Percentiles rank a stretch among this genome's conserved stretches.
Conservation (phyloP, 1,140 invertebrate species). For the Brachionus sp. region DNA sequence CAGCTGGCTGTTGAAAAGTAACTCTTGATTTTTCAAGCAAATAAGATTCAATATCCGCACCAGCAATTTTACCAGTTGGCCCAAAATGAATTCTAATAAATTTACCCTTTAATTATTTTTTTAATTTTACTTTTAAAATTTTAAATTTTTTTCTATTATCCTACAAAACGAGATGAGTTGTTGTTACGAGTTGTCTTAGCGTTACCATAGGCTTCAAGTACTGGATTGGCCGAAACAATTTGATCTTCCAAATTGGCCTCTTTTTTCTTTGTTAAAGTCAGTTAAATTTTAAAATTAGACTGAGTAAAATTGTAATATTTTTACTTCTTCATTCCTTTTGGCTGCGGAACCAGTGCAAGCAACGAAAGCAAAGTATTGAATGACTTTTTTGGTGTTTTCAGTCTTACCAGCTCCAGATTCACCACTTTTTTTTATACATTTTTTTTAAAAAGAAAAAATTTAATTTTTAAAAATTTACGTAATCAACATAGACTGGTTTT, state of each 20-base stretch:
- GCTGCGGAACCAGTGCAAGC: slow-evolving; percentile 61
- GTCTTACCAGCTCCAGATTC: slow-evolving; percentile 68
- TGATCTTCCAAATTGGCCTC: slow-evolving; percentile 65
- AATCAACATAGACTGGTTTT: slow-evolving; percentile 53
- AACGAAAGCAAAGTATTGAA: slow-evolving; percentile 66
- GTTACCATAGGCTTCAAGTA: slow-evolving; percentile 65
- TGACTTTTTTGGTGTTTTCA: slow-evolving; percentile 70
- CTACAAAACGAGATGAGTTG: slow-evolving; percentile 66
- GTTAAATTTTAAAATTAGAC: neutral
- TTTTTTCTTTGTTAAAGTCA: slow-evolving; percentile 10
- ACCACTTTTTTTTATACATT: slow-evolving; percentile 56
- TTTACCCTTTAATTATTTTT: slow-evolving; percentile 64
- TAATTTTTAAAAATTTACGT: slow-evolving; percentile 63
- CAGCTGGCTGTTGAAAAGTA: slow-evolving; percentile 91
- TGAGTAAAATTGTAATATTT: slow-evolving; percentile 46
- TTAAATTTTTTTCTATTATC: slow-evolving; percentile 47
- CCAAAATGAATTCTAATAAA: slow-evolving; percentile 99
- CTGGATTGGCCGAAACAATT: slow-evolving; percentile 64
- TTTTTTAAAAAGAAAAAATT: neutral
- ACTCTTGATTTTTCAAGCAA: slow-evolving; percentile 99
- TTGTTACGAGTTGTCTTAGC: slow-evolving; percentile 66
- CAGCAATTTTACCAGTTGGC: slow-evolving; percentile 95
- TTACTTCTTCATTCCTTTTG: slow-evolving; percentile 49
- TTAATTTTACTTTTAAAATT: neutral
- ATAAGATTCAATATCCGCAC: slow-evolving; percentile 99